Evolutionary conservation across 1,140 invertebrate species (phyloP), one percentile per base, ranked within the genome.

Genomic region (Dinothrombium tinctorium): DNA sequence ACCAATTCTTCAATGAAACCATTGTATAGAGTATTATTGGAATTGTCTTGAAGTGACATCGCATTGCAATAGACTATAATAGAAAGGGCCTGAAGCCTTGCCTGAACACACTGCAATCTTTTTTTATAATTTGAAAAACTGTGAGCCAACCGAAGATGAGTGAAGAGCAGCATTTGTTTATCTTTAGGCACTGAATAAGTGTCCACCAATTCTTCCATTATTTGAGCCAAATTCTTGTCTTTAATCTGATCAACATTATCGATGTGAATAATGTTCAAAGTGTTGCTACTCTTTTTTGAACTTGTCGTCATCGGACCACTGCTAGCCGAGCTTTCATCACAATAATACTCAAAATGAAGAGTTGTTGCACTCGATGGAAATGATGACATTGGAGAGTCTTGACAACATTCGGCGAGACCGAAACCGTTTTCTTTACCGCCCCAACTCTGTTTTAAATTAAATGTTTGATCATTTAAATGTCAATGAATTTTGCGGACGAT

Each of bases 351-450:
- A 61, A 80, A 78, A 53, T 81, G 76, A 21, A 82, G 58, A 9
- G 76, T 80, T 21, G 76, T 79, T 20, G 76, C 73, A 57, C 71
- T 75, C n/a, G 59, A 48, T 37, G 76, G 75, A 53, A 71, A 74
- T 48, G 56, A 60, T 25, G 53, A 49, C 8, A 63, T 41, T 24
- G 63, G 54, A 21, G 66, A 51, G 48, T 73, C 65, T 54, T 69
- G 69, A 56, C 77, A 82, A 53, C 78, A 82, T 47, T 76, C 72
- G 26, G 78, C 75, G 36, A 83, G 58, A 42, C 77, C 77, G 65
- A 81, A 82, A 41, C 78, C 78, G 65, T 81, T 80, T 58, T 82
- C 77, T 57, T 77, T 79, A n/a, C 78, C 78, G 50, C 79, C 79
- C 79, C 79, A 83, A 57, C 69, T 73, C 68, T 73, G 46, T 21